Conservation (phyloP, 2,797 vertebrate genomes). For the Propithecus perrieri region DNA sequence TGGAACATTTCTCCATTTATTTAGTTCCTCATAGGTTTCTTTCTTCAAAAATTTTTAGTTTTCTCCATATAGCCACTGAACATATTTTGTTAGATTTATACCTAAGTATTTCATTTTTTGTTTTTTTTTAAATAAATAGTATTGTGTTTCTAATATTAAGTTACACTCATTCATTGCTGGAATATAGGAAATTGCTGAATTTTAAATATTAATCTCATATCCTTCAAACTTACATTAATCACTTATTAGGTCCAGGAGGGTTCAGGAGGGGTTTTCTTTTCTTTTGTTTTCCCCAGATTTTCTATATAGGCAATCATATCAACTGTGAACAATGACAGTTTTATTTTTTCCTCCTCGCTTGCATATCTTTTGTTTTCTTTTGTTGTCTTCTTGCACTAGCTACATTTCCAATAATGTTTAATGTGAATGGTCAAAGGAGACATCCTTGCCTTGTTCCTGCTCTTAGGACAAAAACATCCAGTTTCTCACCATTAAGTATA, state of each 20-base stretch:
- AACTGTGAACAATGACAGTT: background rate
- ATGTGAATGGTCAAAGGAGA: background rate
- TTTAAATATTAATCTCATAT: background rate
- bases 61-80: background rate
- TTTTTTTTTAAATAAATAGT: background rate
- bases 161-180: background rate
- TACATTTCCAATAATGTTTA: background rate
- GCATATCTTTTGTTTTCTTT: background rate
- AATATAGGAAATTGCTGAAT: background rate
- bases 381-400: background rate
- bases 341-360: background rate
- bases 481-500: background rate
- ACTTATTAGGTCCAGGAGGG: background rate
- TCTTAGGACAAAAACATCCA: background rate
- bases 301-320: background rate
- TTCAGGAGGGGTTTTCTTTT: background rate
- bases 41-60: background rate
- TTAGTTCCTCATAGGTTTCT: no score
- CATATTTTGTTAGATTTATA: background rate
- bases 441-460: background rate
- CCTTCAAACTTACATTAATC: background rate
- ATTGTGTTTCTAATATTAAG: background rate
- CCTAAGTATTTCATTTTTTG: background rate
- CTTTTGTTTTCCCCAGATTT: background rate
- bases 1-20: background rate